Conservation (phyloP, 2,113 vertebrate genomes). For the Ceyx cyanopectus region DNA sequence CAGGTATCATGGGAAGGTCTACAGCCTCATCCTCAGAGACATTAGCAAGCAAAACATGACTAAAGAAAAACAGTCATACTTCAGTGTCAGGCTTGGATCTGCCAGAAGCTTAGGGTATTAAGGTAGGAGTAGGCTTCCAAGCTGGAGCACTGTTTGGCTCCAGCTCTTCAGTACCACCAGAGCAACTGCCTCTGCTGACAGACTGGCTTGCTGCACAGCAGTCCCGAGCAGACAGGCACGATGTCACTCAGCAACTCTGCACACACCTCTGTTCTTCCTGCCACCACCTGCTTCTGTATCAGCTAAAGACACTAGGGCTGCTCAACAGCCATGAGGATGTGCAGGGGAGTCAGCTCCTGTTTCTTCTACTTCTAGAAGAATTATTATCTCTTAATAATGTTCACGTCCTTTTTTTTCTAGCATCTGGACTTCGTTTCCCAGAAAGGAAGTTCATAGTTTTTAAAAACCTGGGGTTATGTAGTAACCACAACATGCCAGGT, state of each 20-base stretch:
- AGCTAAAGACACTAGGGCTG: background rate
- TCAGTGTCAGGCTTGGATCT: background rate
- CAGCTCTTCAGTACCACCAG: background rate
- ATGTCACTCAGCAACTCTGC: background rate
- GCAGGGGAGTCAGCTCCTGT: rapidly evolving
- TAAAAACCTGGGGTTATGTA: background rate
- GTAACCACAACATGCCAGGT: background rate
- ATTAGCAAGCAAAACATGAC: background rate
- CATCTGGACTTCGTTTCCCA: background rate
- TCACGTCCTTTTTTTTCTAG: background rate
- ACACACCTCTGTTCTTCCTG: background rate
- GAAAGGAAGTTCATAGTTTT: background rate
- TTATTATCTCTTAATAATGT: background rate
- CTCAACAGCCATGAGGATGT: background rate
- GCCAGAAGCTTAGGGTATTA: background rate
- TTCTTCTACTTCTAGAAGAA: background rate
- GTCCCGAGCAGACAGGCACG: rapidly evolving
- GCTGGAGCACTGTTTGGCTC: background rate
- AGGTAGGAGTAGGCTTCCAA: background rate
- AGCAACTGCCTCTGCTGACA: background rate
- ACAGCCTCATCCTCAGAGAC: background rate
- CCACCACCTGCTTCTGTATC: background rate
- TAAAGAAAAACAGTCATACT: background rate
- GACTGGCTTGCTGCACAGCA: background rate
- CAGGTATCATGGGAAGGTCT: background rate